Percentiles rank a stretch among this genome's conserved stretches.
These are phyloP conservation scores for Bombus soroeensis DNA, from an alignment of 1,140 invertebrate genomes.

Conservation along the genomic window DNA sequence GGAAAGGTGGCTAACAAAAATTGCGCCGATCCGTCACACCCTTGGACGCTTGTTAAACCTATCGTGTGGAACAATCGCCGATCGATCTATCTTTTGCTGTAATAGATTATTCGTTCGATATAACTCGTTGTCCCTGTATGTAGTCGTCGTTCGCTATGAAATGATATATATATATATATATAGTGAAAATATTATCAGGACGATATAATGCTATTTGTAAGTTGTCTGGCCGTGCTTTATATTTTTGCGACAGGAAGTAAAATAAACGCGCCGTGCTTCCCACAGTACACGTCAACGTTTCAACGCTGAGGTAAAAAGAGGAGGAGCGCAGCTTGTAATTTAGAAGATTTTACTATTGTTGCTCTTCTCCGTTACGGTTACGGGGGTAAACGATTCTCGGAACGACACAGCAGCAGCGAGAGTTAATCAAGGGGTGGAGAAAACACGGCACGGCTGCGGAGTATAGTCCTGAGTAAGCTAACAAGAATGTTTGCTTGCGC, in stretches of 20 bases:
- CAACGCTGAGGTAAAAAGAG: background rate
- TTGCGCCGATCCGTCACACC: background rate
- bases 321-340: conserved; percentile 20
- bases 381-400: conserved; percentile 34
- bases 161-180: too few relatives aligned
- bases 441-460: conserved; percentile 11
- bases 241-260: background rate
- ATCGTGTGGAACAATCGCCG: background rate
- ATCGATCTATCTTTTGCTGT: background rate
- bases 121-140: too few relatives aligned
- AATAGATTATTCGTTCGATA: background rate
- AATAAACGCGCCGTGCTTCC: background rate
- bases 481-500: conserved; percentile 51
- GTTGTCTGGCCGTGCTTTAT: background rate
- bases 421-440: conserved; percentile 48
- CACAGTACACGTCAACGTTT: background rate
- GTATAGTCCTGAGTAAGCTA: conserved; percentile 34
- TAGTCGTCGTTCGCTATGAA: too few relatives aligned
- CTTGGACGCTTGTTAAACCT: background rate
- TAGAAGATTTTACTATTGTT: conserved; percentile 29
- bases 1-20: conserved; percentile 1
- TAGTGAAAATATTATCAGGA: background rate
- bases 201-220: background rate
- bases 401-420: conserved; percentile 11
- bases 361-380: conserved; percentile 11